Evolutionary conservation across 2,888 invertebrate genomes (phyloP).

Genomic region (Alloscopus bannaensis): DNA sequence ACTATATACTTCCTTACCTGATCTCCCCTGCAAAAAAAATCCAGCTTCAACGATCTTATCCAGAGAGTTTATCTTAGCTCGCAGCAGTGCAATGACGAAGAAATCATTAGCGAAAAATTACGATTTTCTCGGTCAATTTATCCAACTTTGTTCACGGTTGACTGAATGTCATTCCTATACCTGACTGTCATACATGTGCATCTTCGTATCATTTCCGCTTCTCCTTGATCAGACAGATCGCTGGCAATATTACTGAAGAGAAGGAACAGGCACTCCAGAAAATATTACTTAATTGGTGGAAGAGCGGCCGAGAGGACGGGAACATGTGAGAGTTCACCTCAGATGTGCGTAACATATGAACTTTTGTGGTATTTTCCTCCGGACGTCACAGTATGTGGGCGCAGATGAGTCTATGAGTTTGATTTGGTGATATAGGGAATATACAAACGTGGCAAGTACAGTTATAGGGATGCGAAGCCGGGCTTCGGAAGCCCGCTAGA

Average conservation of each 20-base stretch:
- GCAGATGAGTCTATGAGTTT: no score
- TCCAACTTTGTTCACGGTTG: conserved; percentile 10
- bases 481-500: no score
- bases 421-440: no score
- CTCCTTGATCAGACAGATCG: not conserved
- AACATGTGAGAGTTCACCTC: conserved; percentile 1
- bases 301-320: no score
- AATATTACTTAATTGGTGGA: not conserved
- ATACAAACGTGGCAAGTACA: no score
- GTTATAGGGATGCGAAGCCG: no score
- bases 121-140: conserved; percentile 45
- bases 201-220: no score
- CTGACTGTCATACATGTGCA: no score
- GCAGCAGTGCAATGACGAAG: not conserved
- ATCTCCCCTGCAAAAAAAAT: not conserved
- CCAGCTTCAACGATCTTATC: not conserved
- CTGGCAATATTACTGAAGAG: not conserved
- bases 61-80: not conserved
- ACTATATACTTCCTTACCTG: not conserved
- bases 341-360: conserved; percentile 2
- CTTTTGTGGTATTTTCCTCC: no score
- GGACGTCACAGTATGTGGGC: no score
- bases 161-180: not conserved
- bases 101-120: conserved; percentile 40
- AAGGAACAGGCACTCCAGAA: not conserved